phyloP scores from a whole-genome alignment of 2,797 vertebrate species.

The Linurgus olivaceus region DNA sequence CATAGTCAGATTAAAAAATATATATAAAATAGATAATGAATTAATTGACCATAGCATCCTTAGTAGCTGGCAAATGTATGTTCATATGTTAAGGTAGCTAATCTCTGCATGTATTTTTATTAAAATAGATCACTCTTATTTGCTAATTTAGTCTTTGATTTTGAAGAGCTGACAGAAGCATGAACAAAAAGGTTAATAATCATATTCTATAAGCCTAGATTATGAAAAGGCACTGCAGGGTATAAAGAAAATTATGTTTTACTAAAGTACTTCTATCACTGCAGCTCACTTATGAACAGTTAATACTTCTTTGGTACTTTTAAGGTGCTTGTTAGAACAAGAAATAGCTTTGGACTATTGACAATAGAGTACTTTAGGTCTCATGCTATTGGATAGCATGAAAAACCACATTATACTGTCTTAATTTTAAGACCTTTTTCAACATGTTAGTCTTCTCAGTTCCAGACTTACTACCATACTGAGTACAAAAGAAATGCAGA shows the following conservation, averaged over 20 bases:
- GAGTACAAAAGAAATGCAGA: not conserved
- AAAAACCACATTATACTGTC: not conserved
- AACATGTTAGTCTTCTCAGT: not conserved
- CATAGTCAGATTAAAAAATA: constrained; percentile 74
- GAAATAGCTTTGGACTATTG: constrained; percentile 12
- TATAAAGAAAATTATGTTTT: not conserved
- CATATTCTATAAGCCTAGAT: constrained; percentile 37
- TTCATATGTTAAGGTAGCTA: constrained; percentile 18
- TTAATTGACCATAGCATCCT: constrained; percentile 12
- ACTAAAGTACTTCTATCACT: constrained; percentile 4
- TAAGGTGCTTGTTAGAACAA: constrained; percentile 53
- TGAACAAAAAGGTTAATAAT: constrained; percentile 32
- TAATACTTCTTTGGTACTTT: constrained; percentile 63
- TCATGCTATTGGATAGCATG: not conserved
- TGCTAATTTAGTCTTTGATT: constrained; percentile 34
- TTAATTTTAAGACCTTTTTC: not conserved
- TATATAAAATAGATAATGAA: constrained; percentile 65
- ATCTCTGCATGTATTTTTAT: not conserved
- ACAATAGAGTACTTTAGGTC: not conserved
- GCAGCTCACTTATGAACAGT: constrained; percentile 13
- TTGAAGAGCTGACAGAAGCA: constrained; percentile 19
- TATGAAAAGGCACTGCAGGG: not conserved
- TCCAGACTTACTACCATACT: not conserved
- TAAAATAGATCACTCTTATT: constrained; percentile 37
- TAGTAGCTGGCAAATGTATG: constrained; percentile 28